Evolutionary conservation across 2,113 vertebrate species (phyloP), one percentile per base, ranked within the genome.

Genomic region (Atlantisia rogersi): DNA sequence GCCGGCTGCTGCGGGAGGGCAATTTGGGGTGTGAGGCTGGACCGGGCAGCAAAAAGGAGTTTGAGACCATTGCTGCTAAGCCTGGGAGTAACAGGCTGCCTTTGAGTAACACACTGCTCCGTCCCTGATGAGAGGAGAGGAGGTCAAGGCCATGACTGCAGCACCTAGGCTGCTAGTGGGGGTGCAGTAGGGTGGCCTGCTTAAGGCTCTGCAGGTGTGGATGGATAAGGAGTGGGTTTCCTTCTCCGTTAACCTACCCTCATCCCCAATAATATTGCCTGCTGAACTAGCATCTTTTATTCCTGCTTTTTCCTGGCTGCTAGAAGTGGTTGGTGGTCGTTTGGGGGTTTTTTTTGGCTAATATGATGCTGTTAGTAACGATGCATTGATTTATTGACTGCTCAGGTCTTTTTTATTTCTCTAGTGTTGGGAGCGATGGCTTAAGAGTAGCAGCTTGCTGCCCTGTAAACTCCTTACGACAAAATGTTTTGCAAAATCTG

Each of bases 1-100:
- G 53, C 18, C 2, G 5, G 63, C 18, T 0, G 6, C 14, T 11
- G 71, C 6, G 0, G 71, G 50, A 73, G 58, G 53, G 59, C 24
- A 5, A 0, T 17, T 35, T 0, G 13, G 73, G 74, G 50, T 4
- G 70, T 9, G 0, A 50, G 60, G 12, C 6, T 8, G 56, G 56
- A 70, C 4, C 12, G 53, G 65, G 67, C 31, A 50, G n/a, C 2
- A 0, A 1, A 1, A 6, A n/a, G 79, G 50, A 1, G 10, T 20
- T 26, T 28, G 64, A n/a, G 70, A 32, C 37, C 1, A 2, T 20
- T 22, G 28, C 62, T 74, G 59, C 24, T 0, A 5, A 48, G 16
- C 28, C 8, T 1, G 39, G 37, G 64, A 64, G 24, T 15, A 48
- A 48, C 21, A 22, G 21, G 11, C 35, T 37, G 73, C 42, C 32